phyloP scores from a whole-genome alignment of 2,888 invertebrate species.

The Petrolisthes cinctipes region DNA sequence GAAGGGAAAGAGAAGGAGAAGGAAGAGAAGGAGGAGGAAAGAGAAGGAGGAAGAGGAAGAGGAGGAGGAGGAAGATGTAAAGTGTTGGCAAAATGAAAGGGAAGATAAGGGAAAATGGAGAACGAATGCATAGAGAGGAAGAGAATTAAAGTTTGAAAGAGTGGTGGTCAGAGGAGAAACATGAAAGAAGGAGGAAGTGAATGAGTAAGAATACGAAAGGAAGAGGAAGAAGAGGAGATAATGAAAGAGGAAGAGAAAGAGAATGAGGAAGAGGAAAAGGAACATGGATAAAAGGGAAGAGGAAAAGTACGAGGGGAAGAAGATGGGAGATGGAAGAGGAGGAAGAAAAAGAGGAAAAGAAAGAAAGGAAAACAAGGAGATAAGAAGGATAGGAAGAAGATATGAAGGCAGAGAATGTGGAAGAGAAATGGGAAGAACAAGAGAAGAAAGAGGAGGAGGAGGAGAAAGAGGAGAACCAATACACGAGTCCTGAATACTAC shows the following conservation, averaged over 20 bases:
- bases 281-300: not conserved
- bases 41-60: slow-evolving; percentile 7
- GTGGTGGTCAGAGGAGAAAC: slow-evolving; percentile 4
- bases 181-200: slow-evolving; percentile 6
- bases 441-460: not conserved
- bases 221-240: not conserved
- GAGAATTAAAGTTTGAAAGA: slow-evolving; percentile 12
- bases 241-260: not conserved
- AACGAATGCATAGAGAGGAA: not conserved
- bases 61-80: not conserved
- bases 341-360: not conserved
- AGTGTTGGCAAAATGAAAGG: not conserved
- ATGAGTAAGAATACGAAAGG: not conserved
- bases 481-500: not conserved
- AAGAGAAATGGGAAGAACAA: not conserved
- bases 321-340: not conserved
- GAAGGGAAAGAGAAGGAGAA: not conserved
- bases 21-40: not conserved
- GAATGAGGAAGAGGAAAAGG: not conserved
- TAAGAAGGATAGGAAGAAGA: not conserved
- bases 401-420: not conserved
- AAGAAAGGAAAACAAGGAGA: not conserved
- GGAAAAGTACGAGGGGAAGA: not conserved
- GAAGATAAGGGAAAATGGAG: not conserved
- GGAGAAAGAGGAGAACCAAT: not conserved